Evolutionary conservation across 1,140 invertebrate species (phyloP).

Genomic region (Zaprionus davidi): DNA sequence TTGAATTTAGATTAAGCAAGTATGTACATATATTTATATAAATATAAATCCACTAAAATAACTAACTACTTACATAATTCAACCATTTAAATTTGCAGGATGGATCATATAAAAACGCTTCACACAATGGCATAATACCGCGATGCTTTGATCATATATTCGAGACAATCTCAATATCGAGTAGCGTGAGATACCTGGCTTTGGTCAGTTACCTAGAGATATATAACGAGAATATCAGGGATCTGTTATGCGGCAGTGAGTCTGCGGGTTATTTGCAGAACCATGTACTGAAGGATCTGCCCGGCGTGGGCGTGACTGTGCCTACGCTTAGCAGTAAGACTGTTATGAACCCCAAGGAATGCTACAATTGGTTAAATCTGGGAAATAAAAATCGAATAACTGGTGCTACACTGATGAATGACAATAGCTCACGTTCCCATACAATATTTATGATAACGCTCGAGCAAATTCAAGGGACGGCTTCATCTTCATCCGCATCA

Average conservation of each 20-base stretch:
- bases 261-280: slow-evolving; percentile 41
- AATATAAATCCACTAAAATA: too few relatives aligned
- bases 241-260: slow-evolving; percentile 86
- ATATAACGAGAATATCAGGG: slow-evolving; percentile 95
- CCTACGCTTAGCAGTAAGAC: slow-evolving; percentile 85
- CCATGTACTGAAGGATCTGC: slow-evolving; percentile 90
- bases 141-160: slow-evolving; percentile 96
- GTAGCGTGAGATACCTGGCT: slow-evolving; percentile 93
- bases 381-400: slow-evolving; percentile 93
- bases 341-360: slow-evolving; percentile 88
- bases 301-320: slow-evolving; percentile 93
- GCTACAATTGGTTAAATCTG: slow-evolving; percentile 90
- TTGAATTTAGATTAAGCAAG: too few relatives aligned
- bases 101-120: slow-evolving; percentile 8
- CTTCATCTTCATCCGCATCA: slow-evolving; percentile 9
- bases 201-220: slow-evolving; percentile 97
- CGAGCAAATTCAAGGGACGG: slow-evolving; percentile 88
- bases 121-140: slow-evolving; percentile 91
- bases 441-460: slow-evolving; percentile 96
- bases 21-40: too few relatives aligned
- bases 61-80: too few relatives aligned
- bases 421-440: slow-evolving; percentile 93
- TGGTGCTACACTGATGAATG: slow-evolving; percentile 97
- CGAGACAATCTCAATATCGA: slow-evolving; percentile 93
- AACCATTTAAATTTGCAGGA: neutral